Conservation (phyloP, 2,113 vertebrate genomes). For the Tachysurus fulvidraco region DNA sequence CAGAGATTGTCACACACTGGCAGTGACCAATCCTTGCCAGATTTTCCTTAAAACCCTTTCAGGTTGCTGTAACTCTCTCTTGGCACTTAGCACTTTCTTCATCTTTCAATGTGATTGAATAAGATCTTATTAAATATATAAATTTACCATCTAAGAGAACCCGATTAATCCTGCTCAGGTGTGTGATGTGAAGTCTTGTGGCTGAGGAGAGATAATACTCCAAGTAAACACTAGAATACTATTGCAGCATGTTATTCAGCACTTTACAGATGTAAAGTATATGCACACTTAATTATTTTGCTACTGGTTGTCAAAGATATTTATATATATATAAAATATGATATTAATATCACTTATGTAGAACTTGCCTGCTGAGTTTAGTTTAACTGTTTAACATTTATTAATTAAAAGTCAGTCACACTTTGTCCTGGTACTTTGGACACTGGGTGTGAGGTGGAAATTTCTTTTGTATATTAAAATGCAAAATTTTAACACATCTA, state of each 20-base stretch:
- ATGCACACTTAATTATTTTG: not conserved
- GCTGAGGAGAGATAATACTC: too few relatives aligned
- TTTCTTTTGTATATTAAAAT: not conserved
- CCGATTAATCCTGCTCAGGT: too few relatives aligned
- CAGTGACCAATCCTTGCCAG: too few relatives aligned
- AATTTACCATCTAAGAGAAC: too few relatives aligned
- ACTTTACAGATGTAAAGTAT: not conserved
- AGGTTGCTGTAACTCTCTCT: too few relatives aligned
- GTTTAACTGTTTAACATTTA: not conserved
- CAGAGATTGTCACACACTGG: too few relatives aligned
- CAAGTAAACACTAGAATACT: not conserved
- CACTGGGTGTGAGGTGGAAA: not conserved
- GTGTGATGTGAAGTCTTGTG: too few relatives aligned
- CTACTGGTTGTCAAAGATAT: not conserved
- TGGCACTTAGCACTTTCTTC: too few relatives aligned
- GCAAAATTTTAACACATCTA: not conserved
- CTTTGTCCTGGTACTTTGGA: not conserved
- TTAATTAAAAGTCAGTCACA: not conserved
- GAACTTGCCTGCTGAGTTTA: not conserved
- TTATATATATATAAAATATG: too few relatives aligned
- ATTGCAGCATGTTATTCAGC: not conserved
- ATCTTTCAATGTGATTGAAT: too few relatives aligned
- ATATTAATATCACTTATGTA: not conserved
- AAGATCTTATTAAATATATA: too few relatives aligned
- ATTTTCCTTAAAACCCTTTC: too few relatives aligned